Conservation (phyloP, 1,140 invertebrate genomes). For the Berghia stephanieae region DNA sequence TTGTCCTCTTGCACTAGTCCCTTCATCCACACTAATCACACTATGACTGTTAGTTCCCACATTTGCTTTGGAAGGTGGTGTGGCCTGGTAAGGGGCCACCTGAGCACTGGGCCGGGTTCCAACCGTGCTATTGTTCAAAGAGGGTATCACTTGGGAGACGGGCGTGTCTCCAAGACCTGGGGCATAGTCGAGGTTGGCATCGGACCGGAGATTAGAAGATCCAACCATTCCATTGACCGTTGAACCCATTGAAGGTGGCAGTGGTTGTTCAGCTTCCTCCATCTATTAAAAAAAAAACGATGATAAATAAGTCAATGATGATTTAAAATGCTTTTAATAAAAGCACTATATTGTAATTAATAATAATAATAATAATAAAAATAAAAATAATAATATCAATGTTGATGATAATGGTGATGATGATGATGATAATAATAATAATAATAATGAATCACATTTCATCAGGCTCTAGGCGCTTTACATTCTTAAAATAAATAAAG, state of each 20-base stretch:
- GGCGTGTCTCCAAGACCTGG: constrained; percentile 23
- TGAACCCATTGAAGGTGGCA: constrained; percentile 19
- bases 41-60: constrained; percentile 35
- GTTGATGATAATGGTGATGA: no score
- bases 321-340: no score
- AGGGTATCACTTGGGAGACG: neutral
- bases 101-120: constrained; percentile 53
- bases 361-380: no score
- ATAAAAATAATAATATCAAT: no score
- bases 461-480: no score
- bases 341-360: no score
- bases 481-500: no score
- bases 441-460: no score
- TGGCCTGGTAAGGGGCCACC: constrained; percentile 45
- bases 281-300: constrained; percentile 41
- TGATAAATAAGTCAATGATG: neutral
- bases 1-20: constrained; percentile 42
- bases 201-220: neutral
- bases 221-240: neutral
- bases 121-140: constrained; percentile 10
- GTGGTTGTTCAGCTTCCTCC: constrained; percentile 44
- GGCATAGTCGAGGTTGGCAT: neutral
- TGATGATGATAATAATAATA: no score
- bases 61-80: constrained; percentile 26
- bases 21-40: constrained; percentile 53